These are phyloP conservation scores for Anisognathus igniventris DNA, from an alignment of 2,797 vertebrate species.

Conservation along the genomic window DNA sequence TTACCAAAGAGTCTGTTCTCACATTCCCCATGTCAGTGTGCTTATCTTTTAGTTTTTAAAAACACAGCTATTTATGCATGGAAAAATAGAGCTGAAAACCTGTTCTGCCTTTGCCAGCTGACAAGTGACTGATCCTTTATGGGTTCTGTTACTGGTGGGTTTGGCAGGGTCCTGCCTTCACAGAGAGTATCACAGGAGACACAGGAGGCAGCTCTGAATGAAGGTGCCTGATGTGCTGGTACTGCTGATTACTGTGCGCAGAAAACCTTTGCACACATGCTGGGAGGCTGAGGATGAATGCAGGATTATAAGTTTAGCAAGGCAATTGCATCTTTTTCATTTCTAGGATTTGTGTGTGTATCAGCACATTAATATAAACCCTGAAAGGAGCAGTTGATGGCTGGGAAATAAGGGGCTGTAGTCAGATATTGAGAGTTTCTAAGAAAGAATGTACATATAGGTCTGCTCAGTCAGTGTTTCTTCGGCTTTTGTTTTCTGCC, in stretches of 20 bases:
- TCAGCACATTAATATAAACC: background rate
- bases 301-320: background rate
- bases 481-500: background rate
- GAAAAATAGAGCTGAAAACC: background rate
- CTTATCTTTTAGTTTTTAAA: background rate
- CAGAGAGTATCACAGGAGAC: background rate
- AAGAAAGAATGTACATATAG: background rate
- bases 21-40: background rate
- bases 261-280: background rate
- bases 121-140: background rate
- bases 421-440: background rate
- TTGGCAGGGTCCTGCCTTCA: background rate
- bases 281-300: background rate
- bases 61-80: background rate
- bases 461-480: background rate
- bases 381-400: background rate
- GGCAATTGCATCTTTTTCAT: background rate
- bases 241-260: background rate
- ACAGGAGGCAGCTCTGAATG: background rate
- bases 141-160: background rate
- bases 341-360: background rate
- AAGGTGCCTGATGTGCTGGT: fast-evolving
- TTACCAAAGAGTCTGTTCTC: background rate
- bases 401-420: background rate
- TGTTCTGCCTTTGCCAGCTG: background rate